Base-by-base conservation (phyloP, 2,888 invertebrate species). In the Cactoblastis cactorum region DNA sequence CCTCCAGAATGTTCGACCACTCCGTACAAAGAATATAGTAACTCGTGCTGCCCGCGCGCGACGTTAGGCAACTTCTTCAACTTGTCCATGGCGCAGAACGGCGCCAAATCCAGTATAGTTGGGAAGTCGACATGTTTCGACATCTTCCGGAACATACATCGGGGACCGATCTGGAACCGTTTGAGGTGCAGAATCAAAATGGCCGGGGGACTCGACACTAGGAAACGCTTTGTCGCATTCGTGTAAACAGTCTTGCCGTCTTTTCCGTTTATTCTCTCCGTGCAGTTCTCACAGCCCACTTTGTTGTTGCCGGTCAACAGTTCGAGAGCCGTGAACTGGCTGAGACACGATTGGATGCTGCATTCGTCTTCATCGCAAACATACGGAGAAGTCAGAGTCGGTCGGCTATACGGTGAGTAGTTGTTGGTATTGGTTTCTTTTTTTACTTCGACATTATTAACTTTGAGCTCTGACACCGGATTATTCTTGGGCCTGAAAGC, bases 101-200 rank as follows among this genome's bases (percentile, higher is more conserved):
- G 97, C 18, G 97, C 95, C 53, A 99, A 83, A 75, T 99, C 97
- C 48, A 99, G 82, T 0, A 95, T 70, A 43, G 94, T 91, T 0
- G 97, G 96, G 76, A 98, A 99, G 61, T 93, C 94, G 0, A 99
- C 97, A 61, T 94, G 94, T 55, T 95, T 94, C 8, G 94, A 92
- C 64, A 97, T 93, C 90, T 99, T 99, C 12, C 94, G 92, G 74
- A 95, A 95, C 80, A 93, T 91, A 74, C 91, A 92, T 3, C 92
- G 87, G 46, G 93, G 91, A 0, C 92, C 92, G 71, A 97, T 93
- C 87, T 98, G 97, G 88, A 99, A 99, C 56, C 99, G 90, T 83
- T 99, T 99, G 57, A 99, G 84, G 75, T 99, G 99, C 17, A 99
- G 86, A 50, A 98, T 99, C 0, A 99, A 91, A 49, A 99, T 95